A percentile compares a stretch with the other conserved stretches of the same genome.
Evolutionary conservation across 1,140 invertebrate genomes (phyloP).

Genomic region (Anoplolepis gracilipes): DNA sequence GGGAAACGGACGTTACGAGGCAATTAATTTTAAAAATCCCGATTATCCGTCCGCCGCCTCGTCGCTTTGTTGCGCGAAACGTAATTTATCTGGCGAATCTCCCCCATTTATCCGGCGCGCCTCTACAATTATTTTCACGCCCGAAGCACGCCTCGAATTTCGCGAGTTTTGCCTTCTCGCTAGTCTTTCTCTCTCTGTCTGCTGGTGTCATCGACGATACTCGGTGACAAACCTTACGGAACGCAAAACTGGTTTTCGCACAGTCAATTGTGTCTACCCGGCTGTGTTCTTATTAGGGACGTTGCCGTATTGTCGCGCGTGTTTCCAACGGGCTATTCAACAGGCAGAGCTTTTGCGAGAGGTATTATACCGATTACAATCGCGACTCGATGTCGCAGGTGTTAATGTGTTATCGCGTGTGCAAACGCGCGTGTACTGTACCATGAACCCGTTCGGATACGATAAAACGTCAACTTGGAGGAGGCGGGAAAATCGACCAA

Average conservation of each 20-base stretch:
- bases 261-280: constrained; percentile 24
- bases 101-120: constrained; percentile 34
- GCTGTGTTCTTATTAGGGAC: constrained; percentile 31
- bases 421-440: constrained; percentile 21
- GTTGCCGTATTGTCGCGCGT: neutral
- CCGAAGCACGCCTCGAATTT: constrained; percentile 10
- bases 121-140: constrained; percentile 36
- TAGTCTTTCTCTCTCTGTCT: too few species aligned
- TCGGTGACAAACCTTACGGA: constrained; percentile 1
- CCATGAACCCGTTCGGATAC: neutral
- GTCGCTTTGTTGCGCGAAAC: constrained; percentile 34
- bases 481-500: too few species aligned
- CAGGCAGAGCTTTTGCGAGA: constrained; percentile 11
- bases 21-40: constrained; percentile 74
- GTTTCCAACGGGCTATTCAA: constrained; percentile 9
- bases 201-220: neutral
- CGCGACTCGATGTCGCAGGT: constrained; percentile 40
- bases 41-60: constrained; percentile 57
- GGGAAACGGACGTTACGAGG: constrained; percentile 75
- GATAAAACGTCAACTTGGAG: constrained; percentile 23
- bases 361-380: constrained; percentile 31
- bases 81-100: constrained; percentile 45
- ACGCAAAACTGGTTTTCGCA: constrained; percentile 29
- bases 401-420: constrained; percentile 51
- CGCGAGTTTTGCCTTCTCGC: constrained; percentile 12